phyloP scores from a whole-genome alignment of 2,888 invertebrate species.

The Oscheius sp. region DNA sequence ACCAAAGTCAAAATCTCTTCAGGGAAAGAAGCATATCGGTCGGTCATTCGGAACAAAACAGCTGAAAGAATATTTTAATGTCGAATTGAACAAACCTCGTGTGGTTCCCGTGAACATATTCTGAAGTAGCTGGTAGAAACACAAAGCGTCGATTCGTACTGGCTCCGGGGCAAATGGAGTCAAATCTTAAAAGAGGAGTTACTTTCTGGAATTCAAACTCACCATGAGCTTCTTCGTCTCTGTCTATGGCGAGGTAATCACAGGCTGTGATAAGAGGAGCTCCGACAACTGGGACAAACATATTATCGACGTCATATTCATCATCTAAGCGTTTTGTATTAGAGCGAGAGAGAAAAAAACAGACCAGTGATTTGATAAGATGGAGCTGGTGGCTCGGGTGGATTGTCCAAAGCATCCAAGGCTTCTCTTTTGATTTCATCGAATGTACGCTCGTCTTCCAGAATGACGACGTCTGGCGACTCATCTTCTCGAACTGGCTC shows the following conservation, averaged over 20 bases:
- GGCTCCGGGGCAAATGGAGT: constrained; percentile 1
- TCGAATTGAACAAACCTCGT: not conserved
- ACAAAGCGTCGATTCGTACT: not conserved
- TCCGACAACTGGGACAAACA: not conserved
- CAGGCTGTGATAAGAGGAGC: constrained; percentile 1
- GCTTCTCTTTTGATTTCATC: not conserved
- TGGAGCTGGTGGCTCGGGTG: not conserved
- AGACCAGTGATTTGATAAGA: not conserved
- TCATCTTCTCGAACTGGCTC: not conserved
- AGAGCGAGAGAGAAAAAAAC: not conserved
- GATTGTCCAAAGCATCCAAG: not conserved
- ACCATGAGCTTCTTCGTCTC: not conserved
- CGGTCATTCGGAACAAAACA: constrained; percentile 1
- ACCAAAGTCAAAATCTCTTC: not conserved
- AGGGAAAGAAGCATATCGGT: not conserved
- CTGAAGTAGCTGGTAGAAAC: not conserved
- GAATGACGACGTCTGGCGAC: not conserved
- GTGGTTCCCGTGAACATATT: not conserved
- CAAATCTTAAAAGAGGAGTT: not conserved
- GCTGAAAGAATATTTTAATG: not conserved
- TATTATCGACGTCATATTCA: constrained; percentile 12
- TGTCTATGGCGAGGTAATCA: constrained; percentile 1
- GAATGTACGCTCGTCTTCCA: not conserved
- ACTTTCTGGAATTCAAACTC: not conserved
- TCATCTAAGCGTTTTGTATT: not conserved